Evolutionary conservation across 2,888 invertebrate species (phyloP).

Genomic region (Eupelmus urozonus): DNA sequence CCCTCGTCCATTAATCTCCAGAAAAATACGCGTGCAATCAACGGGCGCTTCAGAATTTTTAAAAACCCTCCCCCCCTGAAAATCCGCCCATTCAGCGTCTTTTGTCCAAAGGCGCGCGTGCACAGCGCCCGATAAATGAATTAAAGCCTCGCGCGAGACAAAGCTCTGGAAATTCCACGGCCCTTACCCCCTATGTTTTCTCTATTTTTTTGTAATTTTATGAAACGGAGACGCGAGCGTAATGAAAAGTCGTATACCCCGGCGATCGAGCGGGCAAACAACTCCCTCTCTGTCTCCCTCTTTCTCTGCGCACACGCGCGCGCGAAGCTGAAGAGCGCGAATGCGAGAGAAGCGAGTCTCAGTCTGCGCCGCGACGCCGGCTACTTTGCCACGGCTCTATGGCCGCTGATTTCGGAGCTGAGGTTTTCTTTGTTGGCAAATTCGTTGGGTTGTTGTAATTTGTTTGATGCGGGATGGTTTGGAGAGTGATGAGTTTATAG

Average conservation of each 20-base stretch:
- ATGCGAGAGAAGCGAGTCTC: slow-evolving; percentile 20
- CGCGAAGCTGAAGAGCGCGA: slow-evolving; percentile 19
- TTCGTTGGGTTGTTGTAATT: not conserved
- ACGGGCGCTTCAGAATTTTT: no score
- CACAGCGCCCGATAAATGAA: not conserved
- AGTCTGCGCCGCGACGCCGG: slow-evolving; percentile 40
- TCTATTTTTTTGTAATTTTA: not conserved
- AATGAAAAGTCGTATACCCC: not conserved
- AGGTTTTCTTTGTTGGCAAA: not conserved
- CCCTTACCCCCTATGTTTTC: no score
- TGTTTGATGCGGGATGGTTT: not conserved
- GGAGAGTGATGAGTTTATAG: no score
- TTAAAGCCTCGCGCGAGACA: not conserved
- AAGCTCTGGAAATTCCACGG: not conserved
- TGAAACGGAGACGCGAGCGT: not conserved
- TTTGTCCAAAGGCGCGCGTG: no score
- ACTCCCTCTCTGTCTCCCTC: not conserved
- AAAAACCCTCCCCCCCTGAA: no score
- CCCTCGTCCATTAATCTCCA: no score
- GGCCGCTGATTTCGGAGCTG: not conserved
- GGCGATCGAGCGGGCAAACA: not conserved
- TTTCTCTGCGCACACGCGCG: not conserved
- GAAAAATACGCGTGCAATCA: no score
- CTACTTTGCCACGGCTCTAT: not conserved
- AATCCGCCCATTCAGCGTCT: no score